phyloP scores from a whole-genome alignment of 2,888 invertebrate genomes.

The Hirudinaria manillensis region DNA sequence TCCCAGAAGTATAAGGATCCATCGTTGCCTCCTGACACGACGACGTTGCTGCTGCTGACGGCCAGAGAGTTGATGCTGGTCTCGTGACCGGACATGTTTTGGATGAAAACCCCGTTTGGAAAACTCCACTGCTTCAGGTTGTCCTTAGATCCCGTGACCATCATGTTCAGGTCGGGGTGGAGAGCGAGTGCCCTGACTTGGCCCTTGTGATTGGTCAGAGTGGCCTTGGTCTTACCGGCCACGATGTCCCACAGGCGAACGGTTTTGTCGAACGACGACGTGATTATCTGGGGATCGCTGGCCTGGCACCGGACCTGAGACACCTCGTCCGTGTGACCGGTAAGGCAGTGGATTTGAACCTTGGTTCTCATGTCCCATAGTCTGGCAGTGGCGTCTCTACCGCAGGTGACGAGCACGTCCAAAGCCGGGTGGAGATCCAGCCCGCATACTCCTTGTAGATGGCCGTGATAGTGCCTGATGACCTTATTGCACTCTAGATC shows the following conservation, averaged over 20 bases:
- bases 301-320: conserved; percentile 88
- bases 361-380: conserved; percentile 98
- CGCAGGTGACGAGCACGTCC: conserved; percentile 86
- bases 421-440: conserved; percentile 88
- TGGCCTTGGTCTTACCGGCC: conserved; percentile 85
- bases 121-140: conserved; percentile 99
- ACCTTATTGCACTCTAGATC: conserved; percentile 98
- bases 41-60: conserved; percentile 85
- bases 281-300: conserved; percentile 86
- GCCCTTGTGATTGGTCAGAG: conserved; percentile 97
- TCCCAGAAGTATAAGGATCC: conserved; percentile 97
- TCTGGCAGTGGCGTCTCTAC: conserved; percentile 88
- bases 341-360: conserved; percentile 90
- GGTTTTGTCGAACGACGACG: conserved; percentile 84
- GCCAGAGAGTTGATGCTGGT: conserved; percentile 94
- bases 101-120: conserved; percentile 92
- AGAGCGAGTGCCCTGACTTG: conserved; percentile 62
- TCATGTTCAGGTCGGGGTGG: conserved; percentile 71
- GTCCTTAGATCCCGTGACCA: conserved; percentile 94
- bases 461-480: conserved; percentile 96
- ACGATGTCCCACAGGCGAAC: conserved; percentile 95
- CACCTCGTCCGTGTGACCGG: conserved; percentile 94
- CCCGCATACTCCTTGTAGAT: conserved; percentile 89
- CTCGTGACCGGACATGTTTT: conserved; percentile 91
- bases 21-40: conserved; percentile 94